Percentiles rank a stretch among this genome's conserved stretches.
Evolutionary conservation across 2,888 invertebrate genomes (phyloP).

Genomic region (Petrolisthes manimaculis): DNA sequence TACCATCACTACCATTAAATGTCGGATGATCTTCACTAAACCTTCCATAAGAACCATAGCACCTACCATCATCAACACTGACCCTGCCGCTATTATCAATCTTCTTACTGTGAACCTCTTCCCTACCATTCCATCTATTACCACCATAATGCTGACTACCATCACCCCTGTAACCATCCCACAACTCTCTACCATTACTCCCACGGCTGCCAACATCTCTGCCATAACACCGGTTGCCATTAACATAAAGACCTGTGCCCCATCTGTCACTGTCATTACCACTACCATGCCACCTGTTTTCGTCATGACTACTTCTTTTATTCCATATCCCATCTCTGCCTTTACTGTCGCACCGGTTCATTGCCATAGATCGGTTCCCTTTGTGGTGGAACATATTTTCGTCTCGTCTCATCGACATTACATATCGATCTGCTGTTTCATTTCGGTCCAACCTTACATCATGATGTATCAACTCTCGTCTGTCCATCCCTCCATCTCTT

Average conservation of each 20-base stretch:
- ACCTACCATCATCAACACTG: neutral
- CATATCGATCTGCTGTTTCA: neutral
- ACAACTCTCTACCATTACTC: neutral
- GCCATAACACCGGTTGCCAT: neutral
- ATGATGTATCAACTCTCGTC: no score
- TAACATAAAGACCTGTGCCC: neutral
- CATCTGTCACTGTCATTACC: neutral
- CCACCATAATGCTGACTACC: neutral
- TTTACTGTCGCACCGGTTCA: no score
- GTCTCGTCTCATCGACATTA: no score
- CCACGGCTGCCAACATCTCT: neutral
- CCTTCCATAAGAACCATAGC: neutral
- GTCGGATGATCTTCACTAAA: no score
- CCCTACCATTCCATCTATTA: neutral
- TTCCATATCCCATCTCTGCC: neutral
- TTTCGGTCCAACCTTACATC: neutral
- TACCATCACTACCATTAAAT: neutral
- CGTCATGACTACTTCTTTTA: neutral
- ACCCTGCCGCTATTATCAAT: neutral
- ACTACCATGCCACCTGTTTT: neutral
- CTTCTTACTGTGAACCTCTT: neutral
- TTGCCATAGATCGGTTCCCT: no score
- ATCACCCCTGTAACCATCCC: neutral
- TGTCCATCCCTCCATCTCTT: no score
- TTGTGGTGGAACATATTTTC: no score